Conservation (phyloP, 1,140 invertebrate genomes). For the Conus betulinus region DNA sequence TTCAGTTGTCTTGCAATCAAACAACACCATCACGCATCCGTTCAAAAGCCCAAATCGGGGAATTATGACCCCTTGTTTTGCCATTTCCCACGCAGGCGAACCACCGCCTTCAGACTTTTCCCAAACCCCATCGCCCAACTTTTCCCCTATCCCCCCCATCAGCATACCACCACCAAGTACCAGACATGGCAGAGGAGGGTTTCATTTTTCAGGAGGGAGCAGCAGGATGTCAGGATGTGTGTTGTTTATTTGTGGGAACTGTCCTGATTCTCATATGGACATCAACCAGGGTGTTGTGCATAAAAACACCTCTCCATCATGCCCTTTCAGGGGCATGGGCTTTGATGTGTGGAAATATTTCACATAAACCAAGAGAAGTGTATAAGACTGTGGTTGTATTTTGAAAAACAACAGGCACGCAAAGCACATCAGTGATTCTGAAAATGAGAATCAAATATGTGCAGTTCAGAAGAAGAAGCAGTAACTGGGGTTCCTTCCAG, state of each 20-base stretch:
- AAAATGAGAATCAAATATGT: background rate
- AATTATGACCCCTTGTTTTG: conserved; percentile 11
- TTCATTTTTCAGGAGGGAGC: background rate
- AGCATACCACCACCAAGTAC: background rate
- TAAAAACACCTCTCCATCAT: background rate
- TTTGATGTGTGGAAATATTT: conserved; percentile 25
- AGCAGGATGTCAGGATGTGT: conserved; percentile 16
- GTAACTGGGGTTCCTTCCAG: background rate
- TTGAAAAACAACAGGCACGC: conserved; percentile 9
- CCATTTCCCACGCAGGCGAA: no score
- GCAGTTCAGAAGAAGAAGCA: background rate
- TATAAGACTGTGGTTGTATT: background rate
- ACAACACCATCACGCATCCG: background rate
- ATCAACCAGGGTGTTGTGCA: background rate
- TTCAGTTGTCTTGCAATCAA: conserved; percentile 1
- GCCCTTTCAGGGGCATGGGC: background rate
- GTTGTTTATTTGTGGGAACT: conserved; percentile 11
- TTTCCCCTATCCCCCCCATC: no score
- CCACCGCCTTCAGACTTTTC: background rate
- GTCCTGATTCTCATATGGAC: conserved; percentile 5
- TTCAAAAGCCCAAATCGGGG: background rate
- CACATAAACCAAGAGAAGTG: background rate
- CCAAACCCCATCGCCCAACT: no score
- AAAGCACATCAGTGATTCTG: background rate
- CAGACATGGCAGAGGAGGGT: conserved; percentile 9